These are phyloP conservation scores for Monochamus saltuarius DNA, from an alignment of 1,140 invertebrate species.

Conservation along the genomic window DNA sequence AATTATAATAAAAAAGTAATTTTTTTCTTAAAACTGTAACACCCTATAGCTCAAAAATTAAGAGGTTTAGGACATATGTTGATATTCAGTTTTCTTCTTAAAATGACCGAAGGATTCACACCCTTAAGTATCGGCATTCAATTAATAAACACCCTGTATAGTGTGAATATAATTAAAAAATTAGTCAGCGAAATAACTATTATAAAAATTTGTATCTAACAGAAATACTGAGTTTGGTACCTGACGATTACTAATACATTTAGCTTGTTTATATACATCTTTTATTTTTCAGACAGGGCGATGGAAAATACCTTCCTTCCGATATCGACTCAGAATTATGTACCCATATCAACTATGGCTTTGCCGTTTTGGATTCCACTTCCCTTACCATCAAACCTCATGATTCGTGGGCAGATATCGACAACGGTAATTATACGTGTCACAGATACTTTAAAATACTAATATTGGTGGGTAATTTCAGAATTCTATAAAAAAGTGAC, in stretches of 20 bases:
- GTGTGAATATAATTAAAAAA: too few relatives aligned
- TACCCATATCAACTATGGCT: constrained; percentile 74
- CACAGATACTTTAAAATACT: background rate
- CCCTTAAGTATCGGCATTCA: too few relatives aligned
- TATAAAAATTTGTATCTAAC: too few relatives aligned
- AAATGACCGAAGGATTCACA: too few relatives aligned
- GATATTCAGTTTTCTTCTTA: too few relatives aligned
- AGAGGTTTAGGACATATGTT: too few relatives aligned
- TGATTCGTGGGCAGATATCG: constrained; percentile 67
- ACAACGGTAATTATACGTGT: constrained; percentile 58
- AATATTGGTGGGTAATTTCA: constrained; percentile 22
- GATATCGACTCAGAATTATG: constrained; percentile 68
- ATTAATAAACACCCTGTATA: too few relatives aligned
- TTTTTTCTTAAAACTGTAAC: too few relatives aligned
- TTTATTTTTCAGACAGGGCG: constrained; percentile 56
- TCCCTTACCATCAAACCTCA: constrained; percentile 60
- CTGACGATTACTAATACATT: background rate
- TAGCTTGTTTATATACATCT: constrained; percentile 3
- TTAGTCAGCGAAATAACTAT: too few relatives aligned
- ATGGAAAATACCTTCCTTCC: constrained; percentile 65
- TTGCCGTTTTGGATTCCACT: constrained; percentile 63
- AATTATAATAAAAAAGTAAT: too few relatives aligned
- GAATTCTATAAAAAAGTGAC: constrained; percentile 67
- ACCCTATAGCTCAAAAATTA: too few relatives aligned
- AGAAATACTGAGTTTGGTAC: too few relatives aligned